Evolutionary conservation across 2,113 vertebrate genomes (phyloP).

Genomic region (Pseudolaguvia tuberculata): DNA sequence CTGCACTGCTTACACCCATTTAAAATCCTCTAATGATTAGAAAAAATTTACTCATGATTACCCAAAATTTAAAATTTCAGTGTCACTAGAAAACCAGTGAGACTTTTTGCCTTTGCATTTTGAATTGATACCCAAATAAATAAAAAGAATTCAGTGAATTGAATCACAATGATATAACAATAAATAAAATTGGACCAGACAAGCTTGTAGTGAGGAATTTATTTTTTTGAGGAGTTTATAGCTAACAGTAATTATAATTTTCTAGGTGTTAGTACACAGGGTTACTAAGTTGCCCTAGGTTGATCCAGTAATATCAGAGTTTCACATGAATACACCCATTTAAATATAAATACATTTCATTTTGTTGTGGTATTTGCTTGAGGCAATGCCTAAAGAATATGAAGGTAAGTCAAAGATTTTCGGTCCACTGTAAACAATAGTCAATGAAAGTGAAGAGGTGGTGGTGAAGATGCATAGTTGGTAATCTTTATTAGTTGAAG

Average conservation of each 20-base stretch:
- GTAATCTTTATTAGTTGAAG: not conserved
- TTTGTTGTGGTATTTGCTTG: not conserved
- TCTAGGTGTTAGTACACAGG: no score
- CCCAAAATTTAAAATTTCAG: not conserved
- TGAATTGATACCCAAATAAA: not conserved
- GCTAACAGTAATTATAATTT: not conserved
- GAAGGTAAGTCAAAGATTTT: not conserved
- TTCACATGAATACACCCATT: no score
- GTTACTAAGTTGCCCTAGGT: not conserved
- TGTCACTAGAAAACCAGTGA: not conserved
- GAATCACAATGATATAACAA: not conserved
- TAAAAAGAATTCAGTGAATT: not conserved
- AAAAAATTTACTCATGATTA: not conserved
- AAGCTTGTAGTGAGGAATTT: not conserved
- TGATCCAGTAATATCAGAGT: not conserved
- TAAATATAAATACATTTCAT: no score
- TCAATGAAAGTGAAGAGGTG: not conserved
- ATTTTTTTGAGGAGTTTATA: not conserved
- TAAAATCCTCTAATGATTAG: not conserved
- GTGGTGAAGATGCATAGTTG: not conserved
- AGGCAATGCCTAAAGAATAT: not conserved
- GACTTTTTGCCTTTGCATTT: not conserved
- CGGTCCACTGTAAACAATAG: not conserved
- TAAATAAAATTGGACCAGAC: not conserved
- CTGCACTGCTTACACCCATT: no score